Base-by-base conservation (phyloP, 2,888 invertebrate genomes). In the Torymus auratus region DNA sequence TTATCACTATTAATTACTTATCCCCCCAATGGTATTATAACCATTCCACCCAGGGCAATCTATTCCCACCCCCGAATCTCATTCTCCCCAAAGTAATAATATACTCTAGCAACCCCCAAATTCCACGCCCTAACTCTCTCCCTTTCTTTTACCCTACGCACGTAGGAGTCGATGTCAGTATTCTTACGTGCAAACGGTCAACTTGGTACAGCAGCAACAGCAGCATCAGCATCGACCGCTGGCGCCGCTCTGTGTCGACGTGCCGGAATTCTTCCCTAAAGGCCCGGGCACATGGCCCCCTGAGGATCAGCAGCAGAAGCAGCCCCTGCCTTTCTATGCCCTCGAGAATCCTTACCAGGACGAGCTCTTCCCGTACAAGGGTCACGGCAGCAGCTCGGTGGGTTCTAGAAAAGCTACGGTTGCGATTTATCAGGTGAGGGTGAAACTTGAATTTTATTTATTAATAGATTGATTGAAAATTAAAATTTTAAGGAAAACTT, bases 231-330 rank as follows among this genome's bases (percentile, higher is more conserved):
- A 79, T 17, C 80, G 80, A 50, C 72, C 69, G 11, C 15, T 74
- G 61, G 69, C 79, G 0, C 78, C 86, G 7, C 75, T 87, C 2
- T 86, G 87, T 75, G 86, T 88, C 15, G 89, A 90, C 76, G 90
- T 90, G 14, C 88, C 90, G 0, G 90, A 91, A 84, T 90, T 90
- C 70, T 90, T 90, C 71, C 90, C 90, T 0, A 90, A 90, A 69
- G 82, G 83, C 2, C 84, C 85, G n/a, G 60, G 41, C 53, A 72
- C 23, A 17, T 83, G 83, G 83, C 61, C 74, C 28, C 13, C n/a
- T n/a, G 83, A 80, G 50, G 80, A 82, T 28, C 68, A 61, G 7
- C 53, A 58, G 72, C 50, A 83, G 73, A 56, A 72, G 65, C 68
- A 83, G 20, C 83, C 86, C 3, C 52, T 88, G 2, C 87, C 86